phyloP scores from a whole-genome alignment of 2,113 vertebrate species.

The Mesocricetus auratus region DNA sequence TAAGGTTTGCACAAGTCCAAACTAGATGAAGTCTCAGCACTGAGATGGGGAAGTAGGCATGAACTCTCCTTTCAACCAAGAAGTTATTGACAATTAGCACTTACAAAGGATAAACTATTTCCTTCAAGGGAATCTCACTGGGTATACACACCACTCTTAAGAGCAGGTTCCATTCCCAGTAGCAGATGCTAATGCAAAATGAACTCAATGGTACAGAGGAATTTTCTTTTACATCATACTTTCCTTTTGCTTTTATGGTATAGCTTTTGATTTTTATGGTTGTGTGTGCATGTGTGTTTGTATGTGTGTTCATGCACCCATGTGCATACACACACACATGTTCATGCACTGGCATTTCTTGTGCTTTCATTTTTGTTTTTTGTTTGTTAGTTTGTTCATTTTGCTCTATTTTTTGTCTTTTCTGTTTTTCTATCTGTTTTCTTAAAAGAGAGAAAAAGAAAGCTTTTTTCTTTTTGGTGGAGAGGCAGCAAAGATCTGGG shows the following conservation, averaged over 20 bases:
- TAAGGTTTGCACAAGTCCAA: too few relatives aligned
- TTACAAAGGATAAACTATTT: neutral
- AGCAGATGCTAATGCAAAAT: neutral
- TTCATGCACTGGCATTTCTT: neutral
- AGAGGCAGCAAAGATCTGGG: neutral
- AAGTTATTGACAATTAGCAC: neutral
- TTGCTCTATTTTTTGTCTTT: neutral
- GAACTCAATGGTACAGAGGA: too few relatives aligned
- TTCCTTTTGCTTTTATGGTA: neutral
- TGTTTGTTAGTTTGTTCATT: neutral
- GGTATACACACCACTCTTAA: neutral
- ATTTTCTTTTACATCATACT: neutral
- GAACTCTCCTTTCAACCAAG: neutral
- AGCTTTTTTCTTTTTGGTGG: neutral
- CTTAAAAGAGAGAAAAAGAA: neutral
- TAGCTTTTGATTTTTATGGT: neutral
- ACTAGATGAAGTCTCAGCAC: neutral
- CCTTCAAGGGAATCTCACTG: neutral
- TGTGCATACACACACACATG: rapidly evolving
- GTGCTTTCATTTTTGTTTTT: neutral
- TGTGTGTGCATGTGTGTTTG: neutral
- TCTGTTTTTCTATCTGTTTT: neutral
- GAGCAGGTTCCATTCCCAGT: neutral
- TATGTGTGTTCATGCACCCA: rapidly evolving
- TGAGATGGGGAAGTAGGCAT: too few relatives aligned